These are phyloP conservation scores for Megalopta genalis DNA, from an alignment of 1,140 invertebrate genomes.

Conservation along the genomic window DNA sequence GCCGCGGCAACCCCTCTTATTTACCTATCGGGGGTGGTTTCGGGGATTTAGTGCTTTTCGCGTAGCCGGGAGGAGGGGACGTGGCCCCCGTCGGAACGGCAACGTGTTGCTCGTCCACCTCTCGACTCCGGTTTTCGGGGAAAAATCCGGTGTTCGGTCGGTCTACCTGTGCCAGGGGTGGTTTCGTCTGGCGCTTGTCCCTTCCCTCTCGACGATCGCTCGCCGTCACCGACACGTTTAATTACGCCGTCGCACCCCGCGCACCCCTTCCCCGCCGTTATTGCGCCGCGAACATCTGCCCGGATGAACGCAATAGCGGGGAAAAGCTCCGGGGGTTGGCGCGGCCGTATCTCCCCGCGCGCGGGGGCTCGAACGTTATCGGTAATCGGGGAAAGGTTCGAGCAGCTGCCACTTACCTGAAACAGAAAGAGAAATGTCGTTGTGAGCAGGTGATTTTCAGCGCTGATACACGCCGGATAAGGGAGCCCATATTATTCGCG, in stretches of 20 bases:
- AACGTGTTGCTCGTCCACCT: constrained; percentile 54
- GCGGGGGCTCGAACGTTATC: no score
- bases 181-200: constrained; percentile 5
- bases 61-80: background rate
- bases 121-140: constrained; percentile 42
- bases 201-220: constrained; percentile 12
- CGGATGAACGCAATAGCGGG: constrained; percentile 46
- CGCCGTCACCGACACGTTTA: constrained; percentile 53
- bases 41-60: constrained; percentile 35
- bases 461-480: constrained; percentile 22
- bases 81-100: constrained; percentile 36
- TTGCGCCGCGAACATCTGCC: constrained; percentile 52
- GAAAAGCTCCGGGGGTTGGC: constrained; percentile 31
- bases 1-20: constrained; percentile 6
- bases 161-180: background rate
- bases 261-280: constrained; percentile 30
- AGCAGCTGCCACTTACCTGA: constrained; percentile 68
- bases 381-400: constrained; percentile 46
- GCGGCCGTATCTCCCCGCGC: background rate
- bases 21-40: constrained; percentile 30
- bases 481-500: constrained; percentile 28
- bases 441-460: constrained; percentile 45
- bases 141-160: constrained; percentile 43
- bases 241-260: constrained; percentile 42
- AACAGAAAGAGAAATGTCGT: constrained; percentile 66